These are phyloP conservation scores for Hylaeus volcanicus DNA, from an alignment of 1,140 invertebrate species.

Conservation along the genomic window DNA sequence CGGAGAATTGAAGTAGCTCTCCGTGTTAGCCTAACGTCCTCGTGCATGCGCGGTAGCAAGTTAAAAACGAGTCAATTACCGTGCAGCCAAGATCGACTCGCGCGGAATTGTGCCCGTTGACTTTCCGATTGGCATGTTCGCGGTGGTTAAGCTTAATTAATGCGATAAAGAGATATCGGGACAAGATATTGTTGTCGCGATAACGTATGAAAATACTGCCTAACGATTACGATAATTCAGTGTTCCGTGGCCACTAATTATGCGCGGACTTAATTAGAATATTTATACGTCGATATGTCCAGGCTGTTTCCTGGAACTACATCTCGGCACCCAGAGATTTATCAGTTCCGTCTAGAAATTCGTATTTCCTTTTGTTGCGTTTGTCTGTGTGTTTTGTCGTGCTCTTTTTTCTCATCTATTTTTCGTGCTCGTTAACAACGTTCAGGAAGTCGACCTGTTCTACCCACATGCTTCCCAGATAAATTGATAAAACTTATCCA, in stretches of 20 bases:
- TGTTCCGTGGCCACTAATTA: constrained; percentile 21
- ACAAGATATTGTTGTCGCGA: constrained; percentile 41
- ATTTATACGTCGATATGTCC: constrained; percentile 3
- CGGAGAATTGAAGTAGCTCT: too few relatives aligned
- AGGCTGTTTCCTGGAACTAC: constrained; percentile 27
- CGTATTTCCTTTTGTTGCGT: not conserved
- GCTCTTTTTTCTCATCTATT: not conserved
- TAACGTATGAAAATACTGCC: constrained; percentile 36
- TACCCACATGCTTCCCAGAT: too few relatives aligned
- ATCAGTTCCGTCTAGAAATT: not conserved
- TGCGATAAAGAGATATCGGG: constrained; percentile 33
- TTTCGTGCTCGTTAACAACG: not conserved
- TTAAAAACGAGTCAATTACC: constrained; percentile 32
- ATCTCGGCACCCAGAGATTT: not conserved
- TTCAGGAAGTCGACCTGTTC: not conserved
- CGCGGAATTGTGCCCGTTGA: constrained; percentile 7
- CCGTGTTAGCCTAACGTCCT: too few relatives aligned
- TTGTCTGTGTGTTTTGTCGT: not conserved
- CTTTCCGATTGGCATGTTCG: constrained; percentile 21
- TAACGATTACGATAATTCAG: constrained; percentile 29
- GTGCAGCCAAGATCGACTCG: not conserved
- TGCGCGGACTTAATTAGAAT: constrained; percentile 41
- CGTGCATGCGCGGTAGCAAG: not conserved
- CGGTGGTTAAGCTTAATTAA: constrained; percentile 34
- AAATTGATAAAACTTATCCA: too few relatives aligned